Conservation (phyloP, 2,888 invertebrate species). For the Anthoptus insignis region DNA sequence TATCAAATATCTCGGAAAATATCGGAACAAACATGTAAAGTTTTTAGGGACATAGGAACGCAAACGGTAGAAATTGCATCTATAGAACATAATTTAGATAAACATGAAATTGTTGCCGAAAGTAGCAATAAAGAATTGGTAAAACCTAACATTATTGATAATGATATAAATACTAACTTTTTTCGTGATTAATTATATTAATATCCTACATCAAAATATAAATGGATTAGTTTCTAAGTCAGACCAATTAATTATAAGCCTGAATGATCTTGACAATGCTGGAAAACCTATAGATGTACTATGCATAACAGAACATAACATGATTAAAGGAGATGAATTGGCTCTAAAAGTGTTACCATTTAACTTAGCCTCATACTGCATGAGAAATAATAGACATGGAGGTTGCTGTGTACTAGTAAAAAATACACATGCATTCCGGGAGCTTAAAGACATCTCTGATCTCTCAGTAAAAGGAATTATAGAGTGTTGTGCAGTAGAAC, state of each 20-base stretch:
- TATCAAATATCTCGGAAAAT: background rate
- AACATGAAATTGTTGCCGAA: too few relatives aligned
- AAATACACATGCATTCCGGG: background rate
- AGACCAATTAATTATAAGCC: background rate
- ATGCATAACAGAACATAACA: constrained; percentile 5
- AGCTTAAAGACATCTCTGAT: background rate
- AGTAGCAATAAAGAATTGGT: too few relatives aligned
- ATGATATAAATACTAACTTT: too few relatives aligned
- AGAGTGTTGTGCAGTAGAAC: background rate
- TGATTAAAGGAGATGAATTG: background rate
- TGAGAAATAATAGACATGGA: background rate
- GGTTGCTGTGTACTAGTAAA: background rate
- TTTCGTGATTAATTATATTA: background rate
- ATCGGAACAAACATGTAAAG: background rate
- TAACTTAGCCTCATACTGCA: background rate
- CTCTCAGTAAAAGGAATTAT: background rate
- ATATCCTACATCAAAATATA: background rate
- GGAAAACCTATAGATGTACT: background rate
- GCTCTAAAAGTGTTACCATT: background rate
- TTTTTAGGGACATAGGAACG: background rate
- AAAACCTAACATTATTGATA: background rate
- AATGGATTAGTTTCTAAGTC: background rate
- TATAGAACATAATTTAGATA: too few relatives aligned
- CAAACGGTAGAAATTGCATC: too few relatives aligned
- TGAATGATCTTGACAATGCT: background rate